Conservation (phyloP, 2,113 vertebrate genomes). For the Oostethus manadensis region DNA sequence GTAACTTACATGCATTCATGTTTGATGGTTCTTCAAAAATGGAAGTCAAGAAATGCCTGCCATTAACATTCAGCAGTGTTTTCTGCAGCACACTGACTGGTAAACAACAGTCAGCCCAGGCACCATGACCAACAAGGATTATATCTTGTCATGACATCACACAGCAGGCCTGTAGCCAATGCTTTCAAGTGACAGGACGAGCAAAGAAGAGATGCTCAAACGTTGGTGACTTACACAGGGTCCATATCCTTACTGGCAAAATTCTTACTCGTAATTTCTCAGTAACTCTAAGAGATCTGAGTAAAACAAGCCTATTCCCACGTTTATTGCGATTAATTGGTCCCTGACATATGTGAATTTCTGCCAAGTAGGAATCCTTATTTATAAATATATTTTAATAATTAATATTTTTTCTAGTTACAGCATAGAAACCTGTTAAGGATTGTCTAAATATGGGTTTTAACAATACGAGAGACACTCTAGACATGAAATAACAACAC, state of each 20-base stretch:
- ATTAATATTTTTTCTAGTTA: too few relatives aligned
- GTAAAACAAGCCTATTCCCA: too few relatives aligned
- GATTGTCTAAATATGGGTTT: too few relatives aligned
- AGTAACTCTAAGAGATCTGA: too few relatives aligned
- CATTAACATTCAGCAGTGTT: constrained; percentile 15
- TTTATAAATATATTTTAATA: too few relatives aligned
- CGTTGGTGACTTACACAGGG: constrained; percentile 28
- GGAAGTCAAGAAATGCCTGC: constrained; percentile 1
- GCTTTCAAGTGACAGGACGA: constrained; percentile 19
- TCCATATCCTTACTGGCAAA: constrained; percentile 43
- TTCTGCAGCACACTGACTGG: constrained; percentile 13
- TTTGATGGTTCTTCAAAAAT: constrained; percentile 1
- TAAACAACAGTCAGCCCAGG: constrained; percentile 45
- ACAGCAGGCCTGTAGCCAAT: constrained; percentile 25
- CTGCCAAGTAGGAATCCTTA: too few relatives aligned
- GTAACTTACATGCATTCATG: not conserved
- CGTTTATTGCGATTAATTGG: too few relatives aligned
- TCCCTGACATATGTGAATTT: too few relatives aligned
- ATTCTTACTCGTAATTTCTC: too few relatives aligned
- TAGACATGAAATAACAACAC: too few relatives aligned
- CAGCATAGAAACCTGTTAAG: too few relatives aligned
- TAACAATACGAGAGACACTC: too few relatives aligned
- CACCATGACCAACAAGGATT: constrained; percentile 41
- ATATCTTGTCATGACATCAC: constrained; percentile 50
- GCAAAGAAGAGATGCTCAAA: constrained; percentile 19